These are phyloP conservation scores for Bolinopsis microptera DNA, from an alignment of 37 sponge, comb jelly and placozoan genomes.

Conservation along the genomic window DNA sequence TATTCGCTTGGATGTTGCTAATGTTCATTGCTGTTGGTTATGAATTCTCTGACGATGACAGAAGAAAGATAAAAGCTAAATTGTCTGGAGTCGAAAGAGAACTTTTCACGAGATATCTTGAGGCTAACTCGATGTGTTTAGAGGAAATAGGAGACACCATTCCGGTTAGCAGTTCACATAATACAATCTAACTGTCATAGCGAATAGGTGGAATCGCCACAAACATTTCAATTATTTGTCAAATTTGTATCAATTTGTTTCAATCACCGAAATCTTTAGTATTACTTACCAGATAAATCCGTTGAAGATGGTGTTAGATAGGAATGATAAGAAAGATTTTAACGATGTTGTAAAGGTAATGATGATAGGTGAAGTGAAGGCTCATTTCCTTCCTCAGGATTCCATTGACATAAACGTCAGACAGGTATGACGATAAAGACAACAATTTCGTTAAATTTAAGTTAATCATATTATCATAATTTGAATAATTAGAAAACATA, in stretches of 20 bases:
- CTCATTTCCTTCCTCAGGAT: background rate
- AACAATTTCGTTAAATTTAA: too few relatives aligned
- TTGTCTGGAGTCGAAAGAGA: background rate
- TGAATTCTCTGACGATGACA: background rate
- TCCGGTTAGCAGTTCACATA: background rate
- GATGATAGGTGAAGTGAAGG: constrained; percentile 11
- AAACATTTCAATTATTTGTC: too few relatives aligned
- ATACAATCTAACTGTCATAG: background rate
- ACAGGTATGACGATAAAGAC: background rate
- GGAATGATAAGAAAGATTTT: background rate
- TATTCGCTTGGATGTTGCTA: constrained; percentile 2
- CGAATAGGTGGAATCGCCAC: too few relatives aligned
- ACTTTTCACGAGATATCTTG: background rate
- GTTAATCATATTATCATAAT: too few relatives aligned
- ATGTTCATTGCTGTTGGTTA: constrained; percentile 4
- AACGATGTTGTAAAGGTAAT: background rate
- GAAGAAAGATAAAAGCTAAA: background rate
- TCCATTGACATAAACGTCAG: background rate
- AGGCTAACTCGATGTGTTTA: background rate
- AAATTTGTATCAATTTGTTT: too few relatives aligned
- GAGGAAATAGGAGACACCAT: background rate
- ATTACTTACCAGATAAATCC: background rate
- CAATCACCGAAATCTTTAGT: too few relatives aligned
- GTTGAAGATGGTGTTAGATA: constrained; percentile 15
- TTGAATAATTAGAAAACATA: too few relatives aligned